Base-by-base conservation (phyloP, 2,888 invertebrate species). In the Caenorhabditis afra region DNA sequence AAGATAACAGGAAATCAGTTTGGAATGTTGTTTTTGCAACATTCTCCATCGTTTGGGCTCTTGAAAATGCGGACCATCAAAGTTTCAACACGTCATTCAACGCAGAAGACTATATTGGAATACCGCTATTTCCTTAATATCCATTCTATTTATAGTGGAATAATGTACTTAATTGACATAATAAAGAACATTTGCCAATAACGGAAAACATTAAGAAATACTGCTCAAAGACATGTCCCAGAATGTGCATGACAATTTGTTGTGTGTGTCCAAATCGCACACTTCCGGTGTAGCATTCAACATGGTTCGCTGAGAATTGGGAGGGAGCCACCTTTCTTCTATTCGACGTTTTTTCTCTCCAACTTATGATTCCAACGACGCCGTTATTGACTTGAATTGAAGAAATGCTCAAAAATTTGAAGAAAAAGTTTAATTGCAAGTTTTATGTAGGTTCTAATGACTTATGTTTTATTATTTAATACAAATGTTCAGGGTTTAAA, bases 401-500 rank as follows among this genome's bases (percentile, higher is more conserved):
- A 2, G 64, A 64, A 52, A 73, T 73, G 73, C 41, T 73, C 14
- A 73, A 64, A 50, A 73, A 41, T 14, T 44, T 57, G 10, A 62
- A 29, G 12, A 73, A 73, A 12, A 73, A 64, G 23, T 16, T 73
- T 35, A 35, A 57, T 20, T 73, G 64, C n/a, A 49, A 22, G 7
- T 73, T 67, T 68, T 37, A 68, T 22, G 67, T 62, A 23, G 23
- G 47, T 35, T n/a, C n/a, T n/a, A n/a, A n/a, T n/a, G n/a, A n/a
- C 23, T 44, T 12, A n/a, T 35, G 16, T 29, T 12, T 61, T 47
- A 29, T 44, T 8, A 53, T 16, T 2, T 16, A 53, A 64, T 71
- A n/a, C n/a, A n/a, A n/a, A n/a, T n/a, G n/a, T n/a, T 47, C 55
- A 78, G 78, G 78, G 78, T 44, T 35, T 78, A 29, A 78, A 71